These are phyloP conservation scores for Acronicta aceris DNA, from an alignment of 2,888 invertebrate species.

Conservation along the genomic window DNA sequence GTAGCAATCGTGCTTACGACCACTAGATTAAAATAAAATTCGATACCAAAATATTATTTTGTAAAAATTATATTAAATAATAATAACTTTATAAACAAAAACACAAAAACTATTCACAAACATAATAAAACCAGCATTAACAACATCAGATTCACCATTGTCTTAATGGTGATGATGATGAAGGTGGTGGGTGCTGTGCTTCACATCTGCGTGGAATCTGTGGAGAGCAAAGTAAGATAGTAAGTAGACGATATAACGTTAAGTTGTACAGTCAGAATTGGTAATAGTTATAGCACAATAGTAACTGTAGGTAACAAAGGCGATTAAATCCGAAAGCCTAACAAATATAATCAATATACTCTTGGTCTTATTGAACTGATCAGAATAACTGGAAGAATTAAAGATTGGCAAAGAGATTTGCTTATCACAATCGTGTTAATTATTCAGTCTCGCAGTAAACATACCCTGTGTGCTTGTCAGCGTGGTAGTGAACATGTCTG, in stretches of 20 bases:
- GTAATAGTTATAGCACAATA: no score
- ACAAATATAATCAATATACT: no score
- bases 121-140: background rate
- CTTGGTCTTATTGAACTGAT: no score
- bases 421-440: no score
- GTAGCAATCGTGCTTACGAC: no score
- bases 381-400: no score
- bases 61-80: background rate
- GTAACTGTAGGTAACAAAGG: no score
- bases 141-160: background rate
- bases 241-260: background rate
- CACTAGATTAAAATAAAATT: no score
- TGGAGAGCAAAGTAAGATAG: slow-evolving; percentile 3
- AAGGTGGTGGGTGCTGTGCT: slow-evolving; percentile 62
- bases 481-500: slow-evolving; percentile 58
- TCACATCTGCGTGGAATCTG: slow-evolving; percentile 65
- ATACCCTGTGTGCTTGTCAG: slow-evolving; percentile 22
- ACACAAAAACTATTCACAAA: background rate
- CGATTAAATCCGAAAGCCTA: no score
- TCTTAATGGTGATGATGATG: slow-evolving; percentile 55
- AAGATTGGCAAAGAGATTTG: no score
- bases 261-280: background rate
- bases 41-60: background rate
- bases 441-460: background rate
- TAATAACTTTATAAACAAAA: no score